Evolutionary conservation across 2,113 vertebrate species (phyloP).

Genomic region (Pipra filicauda): DNA sequence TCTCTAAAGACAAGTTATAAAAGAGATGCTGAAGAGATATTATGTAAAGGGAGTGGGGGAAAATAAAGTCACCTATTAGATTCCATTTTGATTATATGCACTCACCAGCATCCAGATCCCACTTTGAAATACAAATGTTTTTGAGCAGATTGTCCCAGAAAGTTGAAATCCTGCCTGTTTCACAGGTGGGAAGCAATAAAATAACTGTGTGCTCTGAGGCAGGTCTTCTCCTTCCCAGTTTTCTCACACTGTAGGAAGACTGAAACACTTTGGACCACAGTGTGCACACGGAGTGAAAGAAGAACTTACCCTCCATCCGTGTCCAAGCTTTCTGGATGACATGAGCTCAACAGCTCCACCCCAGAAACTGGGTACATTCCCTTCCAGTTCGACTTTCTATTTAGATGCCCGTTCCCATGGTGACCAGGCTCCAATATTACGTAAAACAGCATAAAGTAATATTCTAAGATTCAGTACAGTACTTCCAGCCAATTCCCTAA

Average conservation of each 20-base stretch:
- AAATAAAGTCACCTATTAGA: background rate
- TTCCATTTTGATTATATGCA: background rate
- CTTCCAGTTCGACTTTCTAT: background rate
- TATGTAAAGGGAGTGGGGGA: background rate
- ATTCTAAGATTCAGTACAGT: background rate
- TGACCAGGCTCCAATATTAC: background rate
- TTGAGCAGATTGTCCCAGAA: background rate
- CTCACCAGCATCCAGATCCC: background rate
- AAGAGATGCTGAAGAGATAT: slow-evolving; percentile 11
- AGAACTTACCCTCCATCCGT: background rate
- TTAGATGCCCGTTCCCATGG: background rate
- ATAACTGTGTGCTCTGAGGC: background rate
- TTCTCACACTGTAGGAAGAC: background rate
- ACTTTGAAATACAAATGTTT: background rate
- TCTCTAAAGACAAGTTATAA: slow-evolving; percentile 36
- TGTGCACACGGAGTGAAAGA: accelerated
- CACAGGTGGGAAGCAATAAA: background rate
- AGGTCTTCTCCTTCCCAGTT: background rate
- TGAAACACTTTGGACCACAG: background rate
- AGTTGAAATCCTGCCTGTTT: background rate
- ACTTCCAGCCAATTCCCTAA: background rate
- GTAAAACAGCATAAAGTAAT: background rate
- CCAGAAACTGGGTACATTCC: background rate
- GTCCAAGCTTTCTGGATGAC: background rate
- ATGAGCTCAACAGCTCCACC: background rate